A percentile compares a stretch with the other conserved stretches of the same genome.
These are phyloP conservation scores for Poeciliopsis turrubarensis DNA, from an alignment of 2,113 vertebrate genomes.

Conservation along the genomic window DNA sequence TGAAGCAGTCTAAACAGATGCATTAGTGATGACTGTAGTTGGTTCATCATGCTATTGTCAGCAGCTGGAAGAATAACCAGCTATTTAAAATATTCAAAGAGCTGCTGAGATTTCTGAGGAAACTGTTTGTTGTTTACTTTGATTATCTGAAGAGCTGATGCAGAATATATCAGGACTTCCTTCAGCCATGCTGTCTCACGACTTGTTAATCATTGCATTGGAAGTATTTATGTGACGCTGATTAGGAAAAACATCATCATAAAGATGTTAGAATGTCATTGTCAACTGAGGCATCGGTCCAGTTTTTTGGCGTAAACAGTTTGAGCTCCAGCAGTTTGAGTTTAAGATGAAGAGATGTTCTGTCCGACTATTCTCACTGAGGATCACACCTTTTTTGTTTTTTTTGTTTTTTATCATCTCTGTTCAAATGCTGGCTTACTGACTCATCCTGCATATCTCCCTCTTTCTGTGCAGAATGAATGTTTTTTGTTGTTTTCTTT, in stretches of 20 bases:
- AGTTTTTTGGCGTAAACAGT: not conserved
- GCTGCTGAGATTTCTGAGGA: constrained; percentile 14
- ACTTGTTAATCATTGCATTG: not conserved
- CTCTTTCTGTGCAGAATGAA: not conserved
- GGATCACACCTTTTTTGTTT: constrained; percentile 11
- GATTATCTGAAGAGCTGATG: not conserved
- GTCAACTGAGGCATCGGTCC: not conserved
- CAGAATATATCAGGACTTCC: not conserved
- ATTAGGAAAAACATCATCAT: not conserved
- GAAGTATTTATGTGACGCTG: not conserved
- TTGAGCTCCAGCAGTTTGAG: not conserved
- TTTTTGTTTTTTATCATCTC: not conserved
- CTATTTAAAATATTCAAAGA: constrained; percentile 5
- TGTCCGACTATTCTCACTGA: not conserved
- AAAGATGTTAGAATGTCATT: not conserved
- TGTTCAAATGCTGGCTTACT: constrained; percentile 2
- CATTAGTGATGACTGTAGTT: constrained; percentile 48
- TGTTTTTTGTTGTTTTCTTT: not conserved
- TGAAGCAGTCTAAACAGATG: constrained; percentile 25
- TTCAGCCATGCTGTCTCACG: not conserved
- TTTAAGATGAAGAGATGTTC: not conserved
- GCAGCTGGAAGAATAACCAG: constrained; percentile 10
- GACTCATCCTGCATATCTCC: constrained; percentile 2
- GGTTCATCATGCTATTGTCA: constrained; percentile 28
- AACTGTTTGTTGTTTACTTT: not conserved